phyloP scores from a whole-genome alignment of 1,140 invertebrate species.

The Megathymus violae region DNA sequence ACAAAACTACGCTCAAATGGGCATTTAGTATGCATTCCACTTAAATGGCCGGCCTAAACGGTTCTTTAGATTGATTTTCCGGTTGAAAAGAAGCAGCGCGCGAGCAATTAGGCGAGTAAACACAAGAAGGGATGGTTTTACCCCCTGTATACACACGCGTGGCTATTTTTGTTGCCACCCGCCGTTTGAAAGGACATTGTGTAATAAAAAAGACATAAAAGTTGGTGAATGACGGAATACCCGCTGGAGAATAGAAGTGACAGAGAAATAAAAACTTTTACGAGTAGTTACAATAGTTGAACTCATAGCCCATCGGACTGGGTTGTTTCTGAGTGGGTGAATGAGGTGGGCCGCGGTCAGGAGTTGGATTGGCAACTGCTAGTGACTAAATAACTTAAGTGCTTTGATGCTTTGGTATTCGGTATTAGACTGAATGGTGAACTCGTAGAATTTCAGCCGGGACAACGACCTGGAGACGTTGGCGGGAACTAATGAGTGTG shows the following conservation, averaged over 20 bases:
- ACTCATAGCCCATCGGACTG: no score
- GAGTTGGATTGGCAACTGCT: no score
- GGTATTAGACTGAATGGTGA: no score
- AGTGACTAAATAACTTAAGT: no score
- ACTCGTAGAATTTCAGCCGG: no score
- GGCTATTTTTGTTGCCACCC: constrained; percentile 32
- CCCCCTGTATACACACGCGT: constrained; percentile 15
- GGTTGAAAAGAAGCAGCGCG: constrained; percentile 44
- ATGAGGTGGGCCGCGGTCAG: no score
- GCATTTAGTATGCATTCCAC: constrained; percentile 15
- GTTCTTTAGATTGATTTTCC: constrained; percentile 49
- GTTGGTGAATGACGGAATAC: background rate
- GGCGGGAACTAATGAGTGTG: no score
- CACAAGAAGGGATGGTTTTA: constrained; percentile 23
- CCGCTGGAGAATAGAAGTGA: background rate
- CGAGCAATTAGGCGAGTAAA: constrained; percentile 49
- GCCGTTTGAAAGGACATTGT: constrained; percentile 20
- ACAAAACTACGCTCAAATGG: background rate
- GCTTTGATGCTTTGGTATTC: no score
- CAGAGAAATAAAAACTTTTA: background rate
- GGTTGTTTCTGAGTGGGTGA: no score
- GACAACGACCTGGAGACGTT: no score
- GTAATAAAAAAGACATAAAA: constrained; percentile 20
- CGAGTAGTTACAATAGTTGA: no score
- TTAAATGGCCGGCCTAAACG: constrained; percentile 39